phyloP scores from a whole-genome alignment of 1,140 invertebrate genomes.

The Cecropterus lyciades region DNA sequence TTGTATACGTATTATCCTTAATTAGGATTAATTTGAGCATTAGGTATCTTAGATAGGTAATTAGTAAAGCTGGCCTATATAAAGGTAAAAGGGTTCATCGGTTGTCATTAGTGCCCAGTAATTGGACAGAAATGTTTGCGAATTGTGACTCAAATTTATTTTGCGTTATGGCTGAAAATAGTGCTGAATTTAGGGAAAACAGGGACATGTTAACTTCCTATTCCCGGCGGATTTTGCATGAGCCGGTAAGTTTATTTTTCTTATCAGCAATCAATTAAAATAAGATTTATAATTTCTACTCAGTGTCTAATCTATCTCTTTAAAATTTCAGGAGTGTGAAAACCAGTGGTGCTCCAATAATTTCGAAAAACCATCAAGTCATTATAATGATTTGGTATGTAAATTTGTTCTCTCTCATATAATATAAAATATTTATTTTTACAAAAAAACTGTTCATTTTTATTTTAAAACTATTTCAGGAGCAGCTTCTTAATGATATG shows the following conservation, averaged over 20 bases:
- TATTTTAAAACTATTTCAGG: slow-evolving; percentile 31
- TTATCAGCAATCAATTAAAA: too few relatives aligned
- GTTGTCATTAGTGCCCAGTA: slow-evolving; percentile 10
- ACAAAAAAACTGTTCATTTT: slow-evolving; percentile 16
- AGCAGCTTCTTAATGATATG: neutral
- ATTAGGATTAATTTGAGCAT: slow-evolving; percentile 15
- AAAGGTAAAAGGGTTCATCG: slow-evolving; percentile 14
- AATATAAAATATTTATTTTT: neutral
- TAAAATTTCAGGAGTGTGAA: slow-evolving; percentile 7
- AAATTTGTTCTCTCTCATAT: neutral
- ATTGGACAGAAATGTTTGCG: slow-evolving; percentile 8
- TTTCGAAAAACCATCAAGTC: neutral
- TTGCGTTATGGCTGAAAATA: neutral
- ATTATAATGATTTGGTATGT: slow-evolving; percentile 9
- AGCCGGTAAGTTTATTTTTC: slow-evolving; percentile 14
- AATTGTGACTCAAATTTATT: neutral
- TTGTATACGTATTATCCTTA: slow-evolving; percentile 14
- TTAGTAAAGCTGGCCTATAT: slow-evolving; percentile 12
- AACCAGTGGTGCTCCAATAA: neutral
- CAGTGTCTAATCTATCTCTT: too few relatives aligned
- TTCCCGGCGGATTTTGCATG: slow-evolving; percentile 3
- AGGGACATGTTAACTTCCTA: slow-evolving; percentile 1
- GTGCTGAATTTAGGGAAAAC: neutral
- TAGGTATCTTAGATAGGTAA: slow-evolving; percentile 5
- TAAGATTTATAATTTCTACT: too few relatives aligned